Percentiles rank a stretch among this genome's conserved stretches.
Evolutionary conservation across 2,888 invertebrate species (phyloP).

Genomic region (Cenopis cana): DNA sequence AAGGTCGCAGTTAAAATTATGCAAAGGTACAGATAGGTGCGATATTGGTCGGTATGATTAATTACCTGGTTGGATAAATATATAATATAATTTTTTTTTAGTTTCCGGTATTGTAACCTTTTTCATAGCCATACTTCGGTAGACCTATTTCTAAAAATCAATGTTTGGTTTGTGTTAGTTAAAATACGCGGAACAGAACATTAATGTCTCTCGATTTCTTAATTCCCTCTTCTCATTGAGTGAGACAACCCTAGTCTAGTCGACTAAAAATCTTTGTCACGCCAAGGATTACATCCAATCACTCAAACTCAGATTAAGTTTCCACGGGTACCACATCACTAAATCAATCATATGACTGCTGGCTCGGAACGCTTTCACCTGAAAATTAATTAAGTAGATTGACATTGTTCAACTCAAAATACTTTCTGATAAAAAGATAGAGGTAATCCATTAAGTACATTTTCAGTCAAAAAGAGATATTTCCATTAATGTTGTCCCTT

Average conservation of each 20-base stretch:
- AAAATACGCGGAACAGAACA: background rate
- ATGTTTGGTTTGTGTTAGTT: background rate
- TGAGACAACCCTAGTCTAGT: no score
- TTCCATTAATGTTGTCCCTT: slow-evolving; percentile 61
- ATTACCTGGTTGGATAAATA: slow-evolving; percentile 1
- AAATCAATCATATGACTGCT: background rate
- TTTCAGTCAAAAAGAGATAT: no score
- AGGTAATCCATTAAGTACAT: no score
- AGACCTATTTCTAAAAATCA: no score
- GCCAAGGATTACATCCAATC: background rate
- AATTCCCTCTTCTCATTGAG: no score
- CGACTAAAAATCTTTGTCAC: background rate
- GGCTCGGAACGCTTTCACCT: background rate
- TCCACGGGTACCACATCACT: background rate
- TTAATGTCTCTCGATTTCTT: no score
- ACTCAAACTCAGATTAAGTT: background rate
- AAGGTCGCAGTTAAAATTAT: slow-evolving; percentile 36
- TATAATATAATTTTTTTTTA: background rate
- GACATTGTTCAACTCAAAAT: background rate
- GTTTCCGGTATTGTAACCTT: background rate
- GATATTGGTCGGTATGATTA: slow-evolving; percentile 33
- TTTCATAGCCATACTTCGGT: no score
- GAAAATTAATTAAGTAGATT: background rate
- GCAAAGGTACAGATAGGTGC: slow-evolving; percentile 17
- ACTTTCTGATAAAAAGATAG: no score